Percentiles rank a stretch among this genome's conserved stretches.
phyloP scores from a whole-genome alignment of 2,797 vertebrate genomes.

The Myripristis murdjan region DNA sequence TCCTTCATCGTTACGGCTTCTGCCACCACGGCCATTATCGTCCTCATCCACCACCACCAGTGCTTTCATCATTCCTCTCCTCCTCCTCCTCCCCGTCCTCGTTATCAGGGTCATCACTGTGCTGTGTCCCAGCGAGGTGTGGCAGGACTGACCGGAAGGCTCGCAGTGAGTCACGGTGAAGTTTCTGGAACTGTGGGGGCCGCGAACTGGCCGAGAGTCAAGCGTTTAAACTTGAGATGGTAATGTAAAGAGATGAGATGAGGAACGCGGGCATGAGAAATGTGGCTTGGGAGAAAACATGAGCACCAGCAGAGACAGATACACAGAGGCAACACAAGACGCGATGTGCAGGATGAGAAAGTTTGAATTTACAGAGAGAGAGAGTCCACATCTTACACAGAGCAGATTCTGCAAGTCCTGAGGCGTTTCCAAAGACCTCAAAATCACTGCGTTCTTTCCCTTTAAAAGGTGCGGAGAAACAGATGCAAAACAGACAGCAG shows the following conservation, averaged over 20 bases:
- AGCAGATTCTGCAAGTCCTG: not conserved
- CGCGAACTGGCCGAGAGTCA: not conserved
- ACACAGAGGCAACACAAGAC: constrained; percentile 8
- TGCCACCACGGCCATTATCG: not conserved
- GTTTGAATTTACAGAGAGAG: no score
- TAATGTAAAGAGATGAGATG: constrained; percentile 43
- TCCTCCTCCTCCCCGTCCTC: constrained; percentile 20
- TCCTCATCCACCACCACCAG: not conserved
- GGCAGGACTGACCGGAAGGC: constrained; percentile 45
- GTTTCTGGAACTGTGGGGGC: constrained; percentile 41
- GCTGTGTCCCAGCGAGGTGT: constrained; percentile 43
- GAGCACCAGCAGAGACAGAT: not conserved
- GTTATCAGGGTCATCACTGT: constrained; percentile 36
- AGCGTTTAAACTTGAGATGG: constrained; percentile 21
- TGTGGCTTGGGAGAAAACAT: constrained; percentile 10
- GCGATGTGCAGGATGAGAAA: not conserved
- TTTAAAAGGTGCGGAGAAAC: constrained; percentile 16
- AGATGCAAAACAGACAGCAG: constrained; percentile 20
- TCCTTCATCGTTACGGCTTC: not conserved
- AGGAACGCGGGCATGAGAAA: constrained; percentile 3
- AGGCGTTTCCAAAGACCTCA: not conserved
- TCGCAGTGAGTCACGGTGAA: constrained; percentile 51
- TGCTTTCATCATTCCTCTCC: not conserved
- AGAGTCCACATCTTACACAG: not conserved
- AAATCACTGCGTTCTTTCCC: not conserved